Evolutionary conservation across 2,113 vertebrate species (phyloP), one percentile per base, ranked within the genome.

Genomic region (Camelus bactrianus): DNA sequence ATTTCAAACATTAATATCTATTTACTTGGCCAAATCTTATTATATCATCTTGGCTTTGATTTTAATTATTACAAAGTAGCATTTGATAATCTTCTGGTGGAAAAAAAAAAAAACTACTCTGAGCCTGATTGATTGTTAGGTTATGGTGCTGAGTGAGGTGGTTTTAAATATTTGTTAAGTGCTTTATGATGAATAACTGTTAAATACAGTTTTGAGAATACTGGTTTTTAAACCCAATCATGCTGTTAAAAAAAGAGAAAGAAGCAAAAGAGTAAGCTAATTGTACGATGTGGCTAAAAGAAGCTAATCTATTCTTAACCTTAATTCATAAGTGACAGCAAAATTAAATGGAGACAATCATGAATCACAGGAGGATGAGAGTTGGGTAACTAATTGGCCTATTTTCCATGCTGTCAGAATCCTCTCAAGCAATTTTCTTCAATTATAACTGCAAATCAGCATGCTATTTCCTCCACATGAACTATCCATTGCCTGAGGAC

Each of bases 401-500:
- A 98, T 98, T 99, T 99, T 98, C 98, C 98, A 91, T 98, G 93
- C 98, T 98, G 97, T 98, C 98, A 99, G 98, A 99, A 98, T 98
- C 96, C 98, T 98, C 98, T 98, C 15, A 92, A 99, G 98, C 98
- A 99, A 99, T 99, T 99, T 99, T 98, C 97, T 89, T 98, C 98
- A 99, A 99, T 99, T 99, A 99, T 98, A 98, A 98, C 98, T 98
- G 97, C 96, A 99, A 98, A 98, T 98, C 98, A 98, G 98, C 97
- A 95, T 96, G 98, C 93, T 98, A 98, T 98, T 98, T 98, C 97
- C 98, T 98, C 91, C 97, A 98, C 94, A 97, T 95, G 97, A 98
- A 95, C 97, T 98, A 98, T 94, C 97, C 92, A 80, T 95, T 97
- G 98, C 98, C 98, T 96, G 94, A 97, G 94, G 98, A 98, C 92